These are phyloP conservation scores for Eristalinus sepulchralis DNA, from an alignment of 2,888 invertebrate species.

Conservation along the genomic window DNA sequence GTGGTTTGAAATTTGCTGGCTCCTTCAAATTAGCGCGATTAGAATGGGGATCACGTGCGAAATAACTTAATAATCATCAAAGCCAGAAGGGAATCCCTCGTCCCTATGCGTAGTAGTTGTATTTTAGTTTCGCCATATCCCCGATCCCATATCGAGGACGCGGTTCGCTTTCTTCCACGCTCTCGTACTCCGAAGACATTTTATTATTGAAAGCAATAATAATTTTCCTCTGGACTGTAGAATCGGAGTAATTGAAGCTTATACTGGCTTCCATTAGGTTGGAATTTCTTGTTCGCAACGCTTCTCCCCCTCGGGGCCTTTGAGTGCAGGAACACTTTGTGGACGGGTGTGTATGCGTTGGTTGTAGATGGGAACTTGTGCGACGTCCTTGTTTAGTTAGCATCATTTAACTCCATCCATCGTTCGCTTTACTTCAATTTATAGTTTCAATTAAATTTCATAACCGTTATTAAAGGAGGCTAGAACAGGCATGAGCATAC, in stretches of 20 bases:
- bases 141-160: not conserved
- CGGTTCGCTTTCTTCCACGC: not conserved
- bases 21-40: slow-evolving; percentile 37
- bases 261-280: slow-evolving; percentile 30
- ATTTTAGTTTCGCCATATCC: slow-evolving; percentile 25
- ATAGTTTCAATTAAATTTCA: slow-evolving; percentile 62
- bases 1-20: not conserved
- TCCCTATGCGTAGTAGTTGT: slow-evolving; percentile 27
- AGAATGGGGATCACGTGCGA: slow-evolving; percentile 49
- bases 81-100: slow-evolving; percentile 38
- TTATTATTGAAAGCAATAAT: slow-evolving; percentile 47
- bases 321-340: not conserved
- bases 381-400: slow-evolving; percentile 41
- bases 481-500: not conserved
- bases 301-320: not conserved
- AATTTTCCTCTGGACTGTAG: slow-evolving; percentile 33
- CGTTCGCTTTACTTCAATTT: slow-evolving; percentile 41
- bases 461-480: slow-evolving; percentile 47
- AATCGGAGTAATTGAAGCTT: slow-evolving; percentile 52
- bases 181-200: slow-evolving; percentile 14
- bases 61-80: slow-evolving; percentile 51
- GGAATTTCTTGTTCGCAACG: not conserved
- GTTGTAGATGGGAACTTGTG: slow-evolving; percentile 14
- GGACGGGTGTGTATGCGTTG: not conserved
- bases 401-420: slow-evolving; percentile 51